Evolutionary conservation across 2,888 invertebrate species (phyloP).

Genomic region (Xestoiulus laeticollis): DNA sequence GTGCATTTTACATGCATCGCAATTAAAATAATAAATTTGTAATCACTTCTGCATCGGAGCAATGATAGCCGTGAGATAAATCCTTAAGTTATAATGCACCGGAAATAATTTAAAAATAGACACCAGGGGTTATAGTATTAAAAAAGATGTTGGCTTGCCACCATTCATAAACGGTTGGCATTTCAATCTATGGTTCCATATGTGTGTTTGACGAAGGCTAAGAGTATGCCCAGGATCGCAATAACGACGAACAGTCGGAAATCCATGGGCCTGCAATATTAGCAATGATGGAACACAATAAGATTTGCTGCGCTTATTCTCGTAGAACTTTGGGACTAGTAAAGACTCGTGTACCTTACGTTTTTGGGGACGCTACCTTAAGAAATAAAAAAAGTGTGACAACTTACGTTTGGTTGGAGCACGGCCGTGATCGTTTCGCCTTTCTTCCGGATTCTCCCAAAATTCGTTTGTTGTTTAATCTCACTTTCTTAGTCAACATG

Average conservation of each 20-base stretch:
- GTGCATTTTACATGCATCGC: too few species aligned
- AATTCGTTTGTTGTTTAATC: conserved; percentile 1
- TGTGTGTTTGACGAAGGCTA: conserved; percentile 12
- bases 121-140: neutral
- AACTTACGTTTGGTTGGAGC: neutral
- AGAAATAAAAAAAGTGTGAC: neutral
- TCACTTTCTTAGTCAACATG: neutral
- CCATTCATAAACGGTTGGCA: neutral
- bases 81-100: neutral
- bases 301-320: neutral
- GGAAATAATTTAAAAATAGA: neutral
- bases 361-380: neutral
- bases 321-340: neutral
- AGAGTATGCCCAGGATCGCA: conserved; percentile 5
- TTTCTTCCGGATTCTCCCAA: neutral
- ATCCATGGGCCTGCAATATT: conserved; percentile 38
- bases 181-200: neutral
- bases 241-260: conserved; percentile 13
- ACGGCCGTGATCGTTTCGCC: neutral
- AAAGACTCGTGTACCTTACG: neutral
- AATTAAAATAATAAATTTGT: too few species aligned
- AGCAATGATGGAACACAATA: conserved; percentile 41
- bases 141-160: neutral
- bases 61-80: neutral
- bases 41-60: neutral